Evolutionary conservation across 2,113 vertebrate genomes (phyloP).

Genomic region (Neolamprologus tretocephalus): DNA sequence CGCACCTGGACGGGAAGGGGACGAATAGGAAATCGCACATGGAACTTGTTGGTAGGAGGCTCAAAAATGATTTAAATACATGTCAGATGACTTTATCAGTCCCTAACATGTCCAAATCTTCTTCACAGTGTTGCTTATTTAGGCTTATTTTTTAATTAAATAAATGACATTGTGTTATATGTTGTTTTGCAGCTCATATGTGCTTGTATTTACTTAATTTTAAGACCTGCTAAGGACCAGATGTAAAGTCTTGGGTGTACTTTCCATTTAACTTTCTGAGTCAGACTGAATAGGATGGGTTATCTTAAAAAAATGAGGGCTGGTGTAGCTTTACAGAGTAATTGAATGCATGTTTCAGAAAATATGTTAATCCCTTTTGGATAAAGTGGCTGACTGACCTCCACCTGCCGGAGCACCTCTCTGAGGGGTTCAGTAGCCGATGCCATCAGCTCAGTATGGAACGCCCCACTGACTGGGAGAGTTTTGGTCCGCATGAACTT

Average conservation of each 20-base stretch:
- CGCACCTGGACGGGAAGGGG: slow-evolving; percentile 50
- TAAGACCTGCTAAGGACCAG: neutral
- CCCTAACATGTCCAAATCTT: neutral
- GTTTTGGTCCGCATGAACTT: slow-evolving; percentile 73
- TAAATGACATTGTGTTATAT: neutral
- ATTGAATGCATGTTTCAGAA: neutral
- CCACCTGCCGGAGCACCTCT: slow-evolving; percentile 71
- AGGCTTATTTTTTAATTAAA: neutral
- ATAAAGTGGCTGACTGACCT: slow-evolving; percentile 27
- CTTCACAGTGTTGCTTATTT: neutral
- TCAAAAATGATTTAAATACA: neutral
- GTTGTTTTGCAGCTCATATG: neutral
- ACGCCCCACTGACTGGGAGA: slow-evolving; percentile 87
- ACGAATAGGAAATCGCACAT: accelerated
- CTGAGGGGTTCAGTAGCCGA: slow-evolving; percentile 73
- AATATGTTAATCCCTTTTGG: neutral
- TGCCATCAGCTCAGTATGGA: slow-evolving; percentile 88
- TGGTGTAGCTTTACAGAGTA: neutral
- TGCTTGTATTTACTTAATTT: neutral
- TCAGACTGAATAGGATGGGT: neutral
- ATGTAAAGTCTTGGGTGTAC: neutral
- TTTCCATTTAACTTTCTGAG: neutral
- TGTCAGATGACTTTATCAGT: neutral
- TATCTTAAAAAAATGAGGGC: neutral
- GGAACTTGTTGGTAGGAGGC: neutral